Conservation (phyloP, 2,888 invertebrate genomes). For the Psylliodes chrysocephalus region DNA sequence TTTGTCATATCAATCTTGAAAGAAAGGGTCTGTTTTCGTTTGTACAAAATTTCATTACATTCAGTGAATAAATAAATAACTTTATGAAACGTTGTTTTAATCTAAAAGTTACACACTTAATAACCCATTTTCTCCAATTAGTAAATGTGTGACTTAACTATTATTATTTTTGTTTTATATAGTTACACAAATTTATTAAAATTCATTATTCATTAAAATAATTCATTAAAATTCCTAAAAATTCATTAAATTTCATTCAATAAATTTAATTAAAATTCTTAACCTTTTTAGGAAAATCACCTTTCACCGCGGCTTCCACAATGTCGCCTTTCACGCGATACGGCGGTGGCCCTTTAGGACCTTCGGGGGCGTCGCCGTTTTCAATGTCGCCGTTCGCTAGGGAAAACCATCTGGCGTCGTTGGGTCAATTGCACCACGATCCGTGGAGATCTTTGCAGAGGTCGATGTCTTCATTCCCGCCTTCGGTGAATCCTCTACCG, state of each 20-base stretch:
- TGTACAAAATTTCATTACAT: too few species aligned
- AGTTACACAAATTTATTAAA: too few species aligned
- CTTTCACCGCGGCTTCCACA: constrained; percentile 68
- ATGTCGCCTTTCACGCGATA: constrained; percentile 86
- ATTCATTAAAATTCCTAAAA: neutral
- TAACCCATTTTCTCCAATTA: too few species aligned
- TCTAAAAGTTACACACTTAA: too few species aligned
- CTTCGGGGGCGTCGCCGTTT: constrained; percentile 72
- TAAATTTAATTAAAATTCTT: neutral
- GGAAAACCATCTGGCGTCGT: constrained; percentile 53
- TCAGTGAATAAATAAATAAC: too few species aligned
- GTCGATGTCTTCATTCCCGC: constrained; percentile 65
- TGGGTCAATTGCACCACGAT: constrained; percentile 70
- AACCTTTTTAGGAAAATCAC: constrained; percentile 52
- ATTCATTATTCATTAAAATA: too few species aligned
- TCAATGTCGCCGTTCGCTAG: constrained; percentile 76
- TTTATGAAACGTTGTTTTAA: too few species aligned
- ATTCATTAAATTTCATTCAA: neutral
- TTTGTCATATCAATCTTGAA: too few species aligned
- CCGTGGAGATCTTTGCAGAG: constrained; percentile 77
- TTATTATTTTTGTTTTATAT: too few species aligned
- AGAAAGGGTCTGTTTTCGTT: too few species aligned
- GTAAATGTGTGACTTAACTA: too few species aligned
- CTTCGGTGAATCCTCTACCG: constrained; percentile 64
- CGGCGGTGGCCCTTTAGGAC: constrained; percentile 67